phyloP scores from a whole-genome alignment of 2,888 invertebrate species.

The Rhamnusium bicolor region DNA sequence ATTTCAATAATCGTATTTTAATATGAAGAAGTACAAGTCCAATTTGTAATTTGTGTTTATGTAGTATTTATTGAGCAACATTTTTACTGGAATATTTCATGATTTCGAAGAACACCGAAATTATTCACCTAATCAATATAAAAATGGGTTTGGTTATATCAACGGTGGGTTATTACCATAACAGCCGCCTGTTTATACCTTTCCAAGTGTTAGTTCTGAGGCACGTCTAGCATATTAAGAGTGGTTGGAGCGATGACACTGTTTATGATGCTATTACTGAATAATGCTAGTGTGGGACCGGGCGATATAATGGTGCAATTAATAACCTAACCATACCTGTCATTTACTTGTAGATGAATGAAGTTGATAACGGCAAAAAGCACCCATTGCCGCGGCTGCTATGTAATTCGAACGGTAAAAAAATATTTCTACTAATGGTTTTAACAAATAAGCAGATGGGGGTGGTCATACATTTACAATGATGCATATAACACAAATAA shows the following conservation, averaged over 20 bases:
- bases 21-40: too few species aligned
- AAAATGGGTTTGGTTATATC: slow-evolving; percentile 24
- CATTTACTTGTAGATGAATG: slow-evolving; percentile 37
- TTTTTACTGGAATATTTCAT: not conserved
- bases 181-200: slow-evolving; percentile 26
- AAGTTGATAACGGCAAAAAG: slow-evolving; percentile 24
- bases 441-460: not conserved
- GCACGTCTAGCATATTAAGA: slow-evolving; percentile 34
- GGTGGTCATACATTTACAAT: not conserved
- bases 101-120: slow-evolving; percentile 11
- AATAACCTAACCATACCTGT: slow-evolving; percentile 40
- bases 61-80: too few species aligned
- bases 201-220: slow-evolving; percentile 14
- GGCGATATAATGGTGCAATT: slow-evolving; percentile 38
- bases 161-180: slow-evolving; percentile 32
- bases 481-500: too few species aligned
- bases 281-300: slow-evolving; percentile 37
- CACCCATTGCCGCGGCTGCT: slow-evolving; percentile 1
- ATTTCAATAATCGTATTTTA: too few species aligned
- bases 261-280: slow-evolving; percentile 40
- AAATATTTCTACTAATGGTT: slow-evolving; percentile 2
- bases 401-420: slow-evolving; percentile 2
- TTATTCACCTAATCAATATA: slow-evolving; percentile 13
- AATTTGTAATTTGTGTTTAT: too few species aligned
- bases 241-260: slow-evolving; percentile 36